Base-by-base conservation (phyloP, 2,888 invertebrate species). In the Agriopis leucophaearia region DNA sequence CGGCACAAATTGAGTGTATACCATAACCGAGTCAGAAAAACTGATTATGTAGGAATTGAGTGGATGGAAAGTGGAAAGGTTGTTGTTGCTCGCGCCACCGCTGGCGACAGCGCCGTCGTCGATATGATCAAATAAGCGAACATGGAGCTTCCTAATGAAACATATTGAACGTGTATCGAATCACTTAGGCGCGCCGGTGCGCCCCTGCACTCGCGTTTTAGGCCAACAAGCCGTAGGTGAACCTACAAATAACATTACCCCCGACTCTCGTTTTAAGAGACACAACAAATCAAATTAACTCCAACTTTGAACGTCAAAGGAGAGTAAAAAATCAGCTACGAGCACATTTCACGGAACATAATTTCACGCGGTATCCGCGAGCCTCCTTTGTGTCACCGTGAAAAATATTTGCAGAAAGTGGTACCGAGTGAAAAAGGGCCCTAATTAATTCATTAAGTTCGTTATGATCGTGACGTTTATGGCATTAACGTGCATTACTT, bases 131-230 rank as follows among this genome's bases (percentile, higher is more conserved):
- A 94, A 94, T 94, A 91, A 94, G 86, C 90, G 87, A 86, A 83
- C 88, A 83, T 87, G 87, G 88, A 78, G 83, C 87, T 88, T 82
- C 87, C 86, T 94, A 93, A 94, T 93, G 92, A 94, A 93, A 93
- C 92, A 92, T 93, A 93, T 93, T 92, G 93, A 92, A 91, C 89
- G 88, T 91, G 91, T 93, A 93, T 94, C 90, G 92, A 92, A 91
- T 91, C 93, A 94, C 93, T 94, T 94, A 94, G 91, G 84, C 85
- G 77, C 78, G 78, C 82, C 82, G 85, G 85, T 89, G 89, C 89
- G 90, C 89, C 88, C 80, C 87, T 90, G 90, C 90, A 90, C 87
- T 89, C 88, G 83, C 87, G 88, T 90, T 89, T 89, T 83, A 84
- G 85, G 81, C 80, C 85, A 90, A 91, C 90, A 89, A 88, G 84